Base-by-base conservation (phyloP, 1,140 invertebrate species). In the Anoplolepis gracilipes region DNA sequence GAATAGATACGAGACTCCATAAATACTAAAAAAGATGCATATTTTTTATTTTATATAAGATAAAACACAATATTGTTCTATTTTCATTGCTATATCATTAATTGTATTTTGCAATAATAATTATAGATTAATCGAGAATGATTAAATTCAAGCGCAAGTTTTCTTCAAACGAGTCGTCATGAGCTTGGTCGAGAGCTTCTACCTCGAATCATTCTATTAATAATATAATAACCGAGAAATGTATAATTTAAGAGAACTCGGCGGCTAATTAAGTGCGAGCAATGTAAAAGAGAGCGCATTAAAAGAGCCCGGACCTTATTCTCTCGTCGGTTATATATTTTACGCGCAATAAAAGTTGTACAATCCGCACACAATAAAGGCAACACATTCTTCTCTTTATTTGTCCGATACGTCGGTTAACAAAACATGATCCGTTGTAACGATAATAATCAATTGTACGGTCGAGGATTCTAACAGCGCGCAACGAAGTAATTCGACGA, bases 391-490 rank as follows among this genome's bases (percentile, higher is more conserved):
- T 36, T n/a, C 69, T 36, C 53, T 46, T 42, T 82, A 82, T 73
- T 82, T 82, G 78, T 81, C 49, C 49, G 78, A 57, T 65, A 59
- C 78, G 36, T 73, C 67, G 67, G 67, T 70, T 69, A 69, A 82
- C 67, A 82, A 82, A 82, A 53, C 55, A 72, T 73, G 78, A 82
- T 72, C 78, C 53, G 67, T 11, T 42, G 78, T 73, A 82, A 82
- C 36, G 78, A 61, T 82, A 70, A 82, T 82, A 72, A 82, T 82
- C 53, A 82, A 72, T 82, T 36, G 78, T 46, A 30, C 25, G 25
- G 49, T 42, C 33, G 65, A 42, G 36, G 49, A 64, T 59, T 57
- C 22, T 72, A 30, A 53, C 65, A 19, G 78, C 25, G 64, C 13
- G 62, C 64, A 28, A 69, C 67, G 22, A 22, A 57, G 65, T 73